These are phyloP conservation scores for Gymnocheta viridis DNA, from an alignment of 2,888 invertebrate species.

Conservation along the genomic window DNA sequence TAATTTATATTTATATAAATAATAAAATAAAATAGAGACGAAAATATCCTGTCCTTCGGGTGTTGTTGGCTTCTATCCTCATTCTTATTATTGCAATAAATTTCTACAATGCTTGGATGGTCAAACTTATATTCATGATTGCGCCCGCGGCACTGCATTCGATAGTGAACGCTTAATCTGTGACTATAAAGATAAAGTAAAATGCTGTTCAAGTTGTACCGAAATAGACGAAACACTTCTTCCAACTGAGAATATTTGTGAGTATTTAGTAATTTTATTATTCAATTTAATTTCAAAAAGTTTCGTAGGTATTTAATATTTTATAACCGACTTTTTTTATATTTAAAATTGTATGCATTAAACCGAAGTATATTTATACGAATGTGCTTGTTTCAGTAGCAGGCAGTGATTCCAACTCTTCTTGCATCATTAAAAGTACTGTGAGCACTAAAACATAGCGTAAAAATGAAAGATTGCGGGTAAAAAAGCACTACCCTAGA, in stretches of 20 bases:
- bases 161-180: slow-evolving; percentile 83
- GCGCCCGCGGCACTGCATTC: slow-evolving; percentile 85
- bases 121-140: slow-evolving; percentile 83
- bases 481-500: no score
- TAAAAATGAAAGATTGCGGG: no score
- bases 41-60: slow-evolving; percentile 80
- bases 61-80: slow-evolving; percentile 83
- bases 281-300: no score
- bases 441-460: no score
- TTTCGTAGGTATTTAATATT: no score
- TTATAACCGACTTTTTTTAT: no score
- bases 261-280: background rate
- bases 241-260: background rate
- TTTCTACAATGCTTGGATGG: slow-evolving; percentile 84
- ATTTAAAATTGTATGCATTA: no score
- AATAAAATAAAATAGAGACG: background rate
- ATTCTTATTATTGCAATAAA: slow-evolving; percentile 84
- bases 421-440: no score
- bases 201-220: slow-evolving; percentile 44
- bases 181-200: slow-evolving; percentile 81
- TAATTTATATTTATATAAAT: background rate
- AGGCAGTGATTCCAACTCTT: no score
- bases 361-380: no score
- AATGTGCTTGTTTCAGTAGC: no score
- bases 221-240: background rate